These are phyloP conservation scores for Ectemnius continuus DNA, from an alignment of 2,888 invertebrate species.

Conservation along the genomic window DNA sequence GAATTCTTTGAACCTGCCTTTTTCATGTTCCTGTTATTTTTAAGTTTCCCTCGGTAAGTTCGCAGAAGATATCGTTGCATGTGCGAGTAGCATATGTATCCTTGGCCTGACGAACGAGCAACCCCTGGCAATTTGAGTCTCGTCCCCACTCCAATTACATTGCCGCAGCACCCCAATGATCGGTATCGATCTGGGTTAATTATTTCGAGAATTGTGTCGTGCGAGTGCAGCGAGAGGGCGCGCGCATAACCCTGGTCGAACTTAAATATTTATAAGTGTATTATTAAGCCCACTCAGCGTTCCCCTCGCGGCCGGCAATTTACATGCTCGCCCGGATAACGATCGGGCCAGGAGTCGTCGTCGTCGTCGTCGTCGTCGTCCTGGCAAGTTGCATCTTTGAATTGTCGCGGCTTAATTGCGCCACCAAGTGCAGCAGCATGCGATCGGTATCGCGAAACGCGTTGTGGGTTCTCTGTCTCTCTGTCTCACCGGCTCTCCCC, in stretches of 20 bases:
- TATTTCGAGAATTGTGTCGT: conserved; percentile 4
- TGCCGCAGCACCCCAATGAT: neutral
- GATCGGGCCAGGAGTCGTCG: conserved; percentile 4
- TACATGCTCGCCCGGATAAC: conserved; percentile 8
- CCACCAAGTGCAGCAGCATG: conserved; percentile 18
- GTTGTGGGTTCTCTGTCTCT: neutral
- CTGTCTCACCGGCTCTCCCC: conserved; percentile 4
- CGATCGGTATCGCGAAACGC: conserved; percentile 38
- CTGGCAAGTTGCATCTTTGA: conserved; percentile 16
- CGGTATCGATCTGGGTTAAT: conserved; percentile 9
- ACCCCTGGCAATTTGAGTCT: too few relatives aligned
- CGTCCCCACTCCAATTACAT: too few relatives aligned
- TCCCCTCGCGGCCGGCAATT: neutral
- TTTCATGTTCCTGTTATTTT: too few relatives aligned
- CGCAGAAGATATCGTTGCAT: too few relatives aligned
- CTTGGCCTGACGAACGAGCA: too few relatives aligned
- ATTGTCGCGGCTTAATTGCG: conserved; percentile 36
- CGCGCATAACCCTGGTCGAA: neutral
- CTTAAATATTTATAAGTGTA: conserved; percentile 3
- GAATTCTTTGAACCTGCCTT: too few relatives aligned
- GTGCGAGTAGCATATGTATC: too few relatives aligned
- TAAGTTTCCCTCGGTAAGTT: too few relatives aligned
- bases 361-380: conserved; percentile 10
- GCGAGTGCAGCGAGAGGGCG: neutral
- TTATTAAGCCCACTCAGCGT: neutral